Evolutionary conservation across 1,140 invertebrate genomes (phyloP), one percentile per base, ranked within the genome.

Genomic region (Paramacrobiotus metropolitanus): DNA sequence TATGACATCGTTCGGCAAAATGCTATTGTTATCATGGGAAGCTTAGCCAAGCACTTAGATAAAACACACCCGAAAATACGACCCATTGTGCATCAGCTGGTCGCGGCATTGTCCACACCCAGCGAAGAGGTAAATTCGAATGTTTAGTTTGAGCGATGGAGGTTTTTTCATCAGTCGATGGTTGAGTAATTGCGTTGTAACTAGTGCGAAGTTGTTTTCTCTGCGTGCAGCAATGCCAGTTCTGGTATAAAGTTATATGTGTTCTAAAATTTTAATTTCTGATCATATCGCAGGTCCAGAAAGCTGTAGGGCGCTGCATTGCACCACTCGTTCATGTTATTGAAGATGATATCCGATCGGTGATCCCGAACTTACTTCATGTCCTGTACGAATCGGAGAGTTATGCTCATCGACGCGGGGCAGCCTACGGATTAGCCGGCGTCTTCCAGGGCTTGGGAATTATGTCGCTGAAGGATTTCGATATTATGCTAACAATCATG

Each of bases 221-320:
- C n/a, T n/a, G n/a, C n/a, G n/a, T n/a, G n/a, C n/a, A n/a, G n/a
- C n/a, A n/a, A n/a, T n/a, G n/a, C n/a, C n/a, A n/a, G n/a, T n/a
- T n/a, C n/a, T n/a, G n/a, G n/a, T n/a, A n/a, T n/a, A n/a, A n/a
- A n/a, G n/a, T n/a, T n/a, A n/a, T n/a, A n/a, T n/a, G n/a, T n/a
- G n/a, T n/a, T n/a, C n/a, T n/a, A n/a, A n/a, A n/a, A n/a, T n/a
- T n/a, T n/a, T n/a, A n/a, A n/a, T n/a, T n/a, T n/a, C n/a, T n/a
- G n/a, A n/a, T n/a, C n/a, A n/a, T n/a, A n/a, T n/a, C n/a, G n/a
- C 70, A 89, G 80, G 91, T 98, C 1, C 93, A 99, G 79, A 89
- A 96, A 76, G 87, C 93, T 1, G 92, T 98, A 0, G 88, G 91
- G 30, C 91, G 93, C 71, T 98, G 93, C 70, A 73, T 99, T 40